Evolutionary conservation across 2,113 vertebrate genomes (phyloP).

Genomic region (Mystacornis crossleyi): DNA sequence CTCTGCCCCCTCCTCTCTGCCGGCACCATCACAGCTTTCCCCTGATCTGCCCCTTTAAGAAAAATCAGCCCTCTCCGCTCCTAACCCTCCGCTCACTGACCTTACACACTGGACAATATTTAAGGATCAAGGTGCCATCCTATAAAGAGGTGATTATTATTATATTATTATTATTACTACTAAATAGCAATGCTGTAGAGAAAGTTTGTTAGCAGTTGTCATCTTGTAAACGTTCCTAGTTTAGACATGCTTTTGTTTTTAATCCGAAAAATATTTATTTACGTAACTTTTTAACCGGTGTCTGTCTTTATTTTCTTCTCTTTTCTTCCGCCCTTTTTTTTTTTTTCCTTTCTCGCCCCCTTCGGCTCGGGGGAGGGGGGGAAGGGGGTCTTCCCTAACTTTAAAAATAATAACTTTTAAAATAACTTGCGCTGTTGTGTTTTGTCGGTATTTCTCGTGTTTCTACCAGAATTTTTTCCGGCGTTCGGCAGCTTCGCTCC

Average conservation of each 20-base stretch:
- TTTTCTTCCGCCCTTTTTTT: too few relatives aligned
- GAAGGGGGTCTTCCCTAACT: background rate
- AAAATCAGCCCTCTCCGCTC: slow-evolving; percentile 69
- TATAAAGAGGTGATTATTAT: slow-evolving; percentile 65
- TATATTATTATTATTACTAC: background rate
- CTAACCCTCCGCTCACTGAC: slow-evolving; percentile 70
- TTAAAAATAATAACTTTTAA: background rate
- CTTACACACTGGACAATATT: slow-evolving; percentile 71
- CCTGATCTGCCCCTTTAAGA: slow-evolving; percentile 86
- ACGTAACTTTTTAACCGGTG: background rate
- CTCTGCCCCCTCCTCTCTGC: slow-evolving; percentile 84
- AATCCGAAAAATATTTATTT: background rate
- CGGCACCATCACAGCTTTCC: slow-evolving; percentile 58
- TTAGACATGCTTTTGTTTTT: background rate
- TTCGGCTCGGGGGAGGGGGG: background rate
- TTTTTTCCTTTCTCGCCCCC: fast-evolving
- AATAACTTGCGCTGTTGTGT: background rate
- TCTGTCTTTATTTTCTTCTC: background rate
- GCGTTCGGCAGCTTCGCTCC: background rate
- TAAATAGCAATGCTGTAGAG: background rate
- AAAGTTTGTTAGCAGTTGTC: background rate
- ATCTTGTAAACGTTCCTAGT: background rate
- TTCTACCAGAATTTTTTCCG: background rate
- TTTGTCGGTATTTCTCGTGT: background rate
- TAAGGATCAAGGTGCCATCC: slow-evolving; percentile 77